Conservation (phyloP, 2,113 vertebrate genomes). For the Rhinopithecus roxellana region DNA sequence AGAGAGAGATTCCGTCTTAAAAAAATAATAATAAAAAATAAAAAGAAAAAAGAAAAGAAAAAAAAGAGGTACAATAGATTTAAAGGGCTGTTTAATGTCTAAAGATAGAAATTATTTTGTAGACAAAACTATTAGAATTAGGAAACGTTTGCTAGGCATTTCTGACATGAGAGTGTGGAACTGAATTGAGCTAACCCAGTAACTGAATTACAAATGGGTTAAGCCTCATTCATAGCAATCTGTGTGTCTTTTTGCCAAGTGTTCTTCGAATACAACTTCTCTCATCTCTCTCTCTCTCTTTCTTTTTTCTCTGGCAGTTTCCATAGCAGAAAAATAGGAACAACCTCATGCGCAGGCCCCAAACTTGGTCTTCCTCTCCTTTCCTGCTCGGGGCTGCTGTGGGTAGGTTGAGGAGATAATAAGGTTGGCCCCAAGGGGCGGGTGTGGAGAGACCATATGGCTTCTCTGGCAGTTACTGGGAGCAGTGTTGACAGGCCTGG, state of each 20-base stretch:
- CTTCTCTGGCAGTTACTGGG: constrained; percentile 27
- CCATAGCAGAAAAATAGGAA: neutral
- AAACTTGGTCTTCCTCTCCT: neutral
- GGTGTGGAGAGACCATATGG: neutral
- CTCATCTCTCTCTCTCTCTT: accelerated
- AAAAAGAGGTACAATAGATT: constrained; percentile 63
- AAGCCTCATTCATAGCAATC: constrained; percentile 78
- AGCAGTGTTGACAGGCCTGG: constrained; percentile 40
- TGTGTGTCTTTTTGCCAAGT: constrained; percentile 76
- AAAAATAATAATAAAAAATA: too few relatives aligned
- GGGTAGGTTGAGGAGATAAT: neutral
- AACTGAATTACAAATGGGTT: constrained; percentile 80
- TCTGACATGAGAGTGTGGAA: constrained; percentile 74
- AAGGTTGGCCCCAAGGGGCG: neutral
- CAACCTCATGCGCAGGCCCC: neutral
- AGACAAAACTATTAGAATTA: constrained; percentile 80
- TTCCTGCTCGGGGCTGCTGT: neutral
- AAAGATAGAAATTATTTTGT: constrained; percentile 79
- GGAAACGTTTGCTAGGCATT: constrained; percentile 74
- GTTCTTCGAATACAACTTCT: constrained; percentile 73
- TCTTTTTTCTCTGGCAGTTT: neutral
- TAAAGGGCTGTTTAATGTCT: constrained; percentile 77
- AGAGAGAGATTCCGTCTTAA: too few relatives aligned
- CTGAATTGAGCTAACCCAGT: constrained; percentile 69
- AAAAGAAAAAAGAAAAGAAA: too few relatives aligned